Evolutionary conservation across 2,113 vertebrate species (phyloP), one percentile per base, ranked within the genome.

Genomic region (Pseudorasbora parva): DNA sequence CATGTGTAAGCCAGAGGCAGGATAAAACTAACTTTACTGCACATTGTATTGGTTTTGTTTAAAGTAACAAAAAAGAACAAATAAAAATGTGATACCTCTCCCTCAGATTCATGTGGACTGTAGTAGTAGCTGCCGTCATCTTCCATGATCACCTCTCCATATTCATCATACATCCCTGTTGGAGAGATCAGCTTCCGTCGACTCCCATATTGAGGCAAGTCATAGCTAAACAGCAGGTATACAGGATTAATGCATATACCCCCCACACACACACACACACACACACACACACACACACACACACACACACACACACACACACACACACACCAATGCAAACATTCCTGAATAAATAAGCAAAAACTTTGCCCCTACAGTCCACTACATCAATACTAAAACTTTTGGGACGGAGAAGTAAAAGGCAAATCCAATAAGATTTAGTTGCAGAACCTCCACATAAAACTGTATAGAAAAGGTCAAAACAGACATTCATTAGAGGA

Each of bases 161-260:
- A 99, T 85, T 99, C 98, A 14, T 99, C 97, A 1, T 96, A 99
- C 89, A 96, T 95, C 41, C 95, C 97, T 0, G 95, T 88, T 0
- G 98, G 97, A 2, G 98, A 97, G 86, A 99, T 93, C 89, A 99
- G 81, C 69, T 98, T 96, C 47, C 97, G 96, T 15, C 97, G 96
- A 88, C 98, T 99, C 90, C 98, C 97, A 0, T 99, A 99, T 73
- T 98, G 97, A 80, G 98, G 97, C 89, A 98, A 94, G 69, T 98
- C 98, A 72, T 99, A 23, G 27, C 72, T 54, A 75, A 75, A 75
- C 30, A 10, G 17, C 68, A 71, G 68, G n/a, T 23, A 25, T 47
- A 47, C n/a, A 45, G 3, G n/a, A 33, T 41, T 43, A 59, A 54
- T 5, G 73, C 8, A 56, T 9, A 56, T 62, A 71, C 62, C 2